Base-by-base conservation (phyloP, 1,140 invertebrate species). In the Drosophila pectinifera region DNA sequence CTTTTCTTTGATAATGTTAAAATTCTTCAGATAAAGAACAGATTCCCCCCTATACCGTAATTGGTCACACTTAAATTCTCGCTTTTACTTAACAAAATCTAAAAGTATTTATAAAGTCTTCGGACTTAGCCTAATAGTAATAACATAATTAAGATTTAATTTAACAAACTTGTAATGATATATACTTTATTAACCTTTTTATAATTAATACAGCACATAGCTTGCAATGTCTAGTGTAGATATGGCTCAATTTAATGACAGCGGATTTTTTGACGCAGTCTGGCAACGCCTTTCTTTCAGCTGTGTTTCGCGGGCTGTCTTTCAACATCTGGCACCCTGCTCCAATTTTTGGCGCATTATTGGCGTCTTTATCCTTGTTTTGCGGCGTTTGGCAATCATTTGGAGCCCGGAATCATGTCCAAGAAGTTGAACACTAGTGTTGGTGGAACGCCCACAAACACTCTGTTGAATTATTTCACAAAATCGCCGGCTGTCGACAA, bases 401-500 rank as follows among this genome's bases (percentile, higher is more conserved):
- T 59, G n/a, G 18, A 22, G 18, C 2, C 24, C 43, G 18, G 0
- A 39, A 73, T 24, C 49, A 91, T 91, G 90, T 91, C 90, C 1
- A 91, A 88, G 53, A 91, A 90, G 48, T 54, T 91, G 1, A 91
- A 91, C 55, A 88, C 73, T 2, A 91, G 85, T 55, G 77, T 51
- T 16, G 73, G 80, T 20, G 77, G 81, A 48, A 72, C 92, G 59
- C 67, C 80, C 42, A 73, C 65, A n/a, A 94, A 94, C 80, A 94
- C 93, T 0, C 73, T 94, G n/a, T 94, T 94, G 43, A 94, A 94
- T 79, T 94, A 94, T 78, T 94, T 94, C 69, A 64, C 91, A 13
- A 94, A 93, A 90, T 94, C 94, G 4, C 93, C 94, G 14, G 93
- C 93, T 4, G 83, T 92, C 6, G 83, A 88, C 62, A 86, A 91